Percentiles rank a stretch among this genome's conserved stretches.
Evolutionary conservation across 1,140 invertebrate species (phyloP).

Genomic region (Oncopodura yosiiana): DNA sequence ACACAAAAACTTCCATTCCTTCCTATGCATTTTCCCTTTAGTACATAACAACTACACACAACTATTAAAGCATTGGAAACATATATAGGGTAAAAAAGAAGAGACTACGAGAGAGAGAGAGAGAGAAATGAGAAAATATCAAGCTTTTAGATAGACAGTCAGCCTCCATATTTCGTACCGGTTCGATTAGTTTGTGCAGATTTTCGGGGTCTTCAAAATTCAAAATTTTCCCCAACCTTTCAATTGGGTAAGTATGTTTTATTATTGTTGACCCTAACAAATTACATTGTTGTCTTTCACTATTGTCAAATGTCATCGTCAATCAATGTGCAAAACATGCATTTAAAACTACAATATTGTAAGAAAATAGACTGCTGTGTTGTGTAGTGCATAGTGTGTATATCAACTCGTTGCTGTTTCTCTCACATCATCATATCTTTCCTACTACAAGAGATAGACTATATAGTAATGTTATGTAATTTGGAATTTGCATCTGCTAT

Average conservation of each 20-base stretch:
- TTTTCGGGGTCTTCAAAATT: conserved; percentile 32
- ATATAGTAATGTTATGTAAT: no score
- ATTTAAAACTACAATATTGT: no score
- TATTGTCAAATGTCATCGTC: background rate
- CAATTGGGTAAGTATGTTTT: conserved; percentile 24
- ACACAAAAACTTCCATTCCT: no score
- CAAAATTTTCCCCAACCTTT: conserved; percentile 33
- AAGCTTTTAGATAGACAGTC: conserved; percentile 23
- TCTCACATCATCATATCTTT: no score
- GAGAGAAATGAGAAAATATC: background rate
- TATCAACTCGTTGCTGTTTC: no score
- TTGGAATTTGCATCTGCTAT: no score
- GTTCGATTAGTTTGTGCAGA: conserved; percentile 29
- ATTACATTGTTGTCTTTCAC: background rate
- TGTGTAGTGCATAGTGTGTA: no score
- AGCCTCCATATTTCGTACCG: conserved; percentile 33
- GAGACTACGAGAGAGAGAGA: background rate
- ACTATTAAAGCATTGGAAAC: no score
- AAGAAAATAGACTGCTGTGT: no score
- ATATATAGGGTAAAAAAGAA: background rate
- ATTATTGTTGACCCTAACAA: background rate
- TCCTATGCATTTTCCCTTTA: no score
- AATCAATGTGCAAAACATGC: conserved; percentile 5
- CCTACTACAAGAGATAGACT: no score
- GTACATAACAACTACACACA: no score